Percentiles rank a stretch among this genome's conserved stretches.
Evolutionary conservation across 2,888 invertebrate species (phyloP).

Genomic region (Oxystoma pomonae): DNA sequence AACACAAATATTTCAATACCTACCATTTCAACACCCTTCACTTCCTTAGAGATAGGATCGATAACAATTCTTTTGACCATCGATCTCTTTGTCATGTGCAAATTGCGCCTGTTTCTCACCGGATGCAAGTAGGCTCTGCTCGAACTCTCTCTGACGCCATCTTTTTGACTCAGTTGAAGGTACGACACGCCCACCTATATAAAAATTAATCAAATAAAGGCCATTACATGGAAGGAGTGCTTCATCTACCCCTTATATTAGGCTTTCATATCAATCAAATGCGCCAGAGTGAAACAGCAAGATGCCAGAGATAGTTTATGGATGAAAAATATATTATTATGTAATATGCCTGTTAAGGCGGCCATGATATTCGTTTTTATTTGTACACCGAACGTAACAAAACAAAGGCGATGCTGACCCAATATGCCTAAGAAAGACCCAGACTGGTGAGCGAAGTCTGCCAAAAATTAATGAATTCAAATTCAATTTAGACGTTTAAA

Average conservation of each 20-base stretch:
- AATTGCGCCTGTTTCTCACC: constrained; percentile 48
- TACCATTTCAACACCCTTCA: constrained; percentile 49
- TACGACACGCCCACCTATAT: constrained; percentile 51
- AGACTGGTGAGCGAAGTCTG: too few relatives aligned
- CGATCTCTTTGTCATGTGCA: constrained; percentile 52
- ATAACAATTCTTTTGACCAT: constrained; percentile 50
- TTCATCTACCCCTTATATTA: neutral
- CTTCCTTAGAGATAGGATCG: constrained; percentile 44
- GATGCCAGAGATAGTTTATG: too few relatives aligned
- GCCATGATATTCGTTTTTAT: too few relatives aligned
- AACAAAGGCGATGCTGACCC: too few relatives aligned
- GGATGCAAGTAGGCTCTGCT: constrained; percentile 52
- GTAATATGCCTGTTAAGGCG: too few relatives aligned
- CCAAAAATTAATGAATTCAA: too few relatives aligned
- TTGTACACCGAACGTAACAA: too few relatives aligned
- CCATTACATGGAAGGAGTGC: neutral
- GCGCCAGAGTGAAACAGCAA: too few relatives aligned
- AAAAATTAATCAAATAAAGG: constrained; percentile 4
- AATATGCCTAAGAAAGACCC: too few relatives aligned
- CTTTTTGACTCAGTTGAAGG: constrained; percentile 51
- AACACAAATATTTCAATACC: too few relatives aligned
- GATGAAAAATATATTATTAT: too few relatives aligned
- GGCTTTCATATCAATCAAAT: too few relatives aligned
- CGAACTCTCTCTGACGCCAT: constrained; percentile 50
- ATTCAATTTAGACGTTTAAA: neutral